A percentile compares a stretch with the other conserved stretches of the same genome.
Evolutionary conservation across 2,888 invertebrate genomes (phyloP).

Genomic region (Belgica antarctica): DNA sequence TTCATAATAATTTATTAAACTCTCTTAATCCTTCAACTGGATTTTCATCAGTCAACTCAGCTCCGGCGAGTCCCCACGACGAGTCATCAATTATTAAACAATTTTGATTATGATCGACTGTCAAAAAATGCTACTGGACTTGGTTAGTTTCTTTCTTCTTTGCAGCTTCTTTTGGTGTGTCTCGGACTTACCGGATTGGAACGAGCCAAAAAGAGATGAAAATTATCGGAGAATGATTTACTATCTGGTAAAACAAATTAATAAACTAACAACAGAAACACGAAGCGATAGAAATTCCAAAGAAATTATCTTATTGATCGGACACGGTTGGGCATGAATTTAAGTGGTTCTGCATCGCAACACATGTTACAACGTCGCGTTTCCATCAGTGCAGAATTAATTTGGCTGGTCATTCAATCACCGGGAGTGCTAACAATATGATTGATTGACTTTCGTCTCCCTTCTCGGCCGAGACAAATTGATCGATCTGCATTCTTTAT

Average conservation of each 20-base stretch:
- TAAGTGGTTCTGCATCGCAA: neutral
- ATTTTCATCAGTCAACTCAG: conserved; percentile 37
- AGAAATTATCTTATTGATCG: neutral
- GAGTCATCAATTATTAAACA: conserved; percentile 42
- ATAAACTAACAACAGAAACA: conserved; percentile 27
- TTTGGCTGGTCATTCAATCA: conserved; percentile 14
- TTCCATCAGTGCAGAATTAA: neutral
- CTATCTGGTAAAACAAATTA: conserved; percentile 13
- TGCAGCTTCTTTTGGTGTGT: neutral
- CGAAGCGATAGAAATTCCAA: conserved; percentile 34
- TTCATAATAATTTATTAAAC: conserved; percentile 26
- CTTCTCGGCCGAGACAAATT: neutral
- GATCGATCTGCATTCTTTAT: conserved; percentile 5
- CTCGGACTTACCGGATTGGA: conserved; percentile 24
- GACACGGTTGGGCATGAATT: neutral
- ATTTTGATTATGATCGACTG: conserved; percentile 44
- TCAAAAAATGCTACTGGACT: conserved; percentile 44
- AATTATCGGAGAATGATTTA: neutral
- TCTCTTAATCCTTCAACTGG: conserved; percentile 27
- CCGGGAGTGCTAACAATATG: conserved; percentile 29
- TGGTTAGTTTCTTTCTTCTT: conserved; percentile 21
- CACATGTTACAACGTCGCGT: neutral
- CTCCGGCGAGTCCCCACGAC: neutral
- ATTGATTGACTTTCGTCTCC: neutral
- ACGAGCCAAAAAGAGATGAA: conserved; percentile 32